Base-by-base conservation (phyloP, 2,888 invertebrate genomes). In the Coronaproctus castanopsis region DNA sequence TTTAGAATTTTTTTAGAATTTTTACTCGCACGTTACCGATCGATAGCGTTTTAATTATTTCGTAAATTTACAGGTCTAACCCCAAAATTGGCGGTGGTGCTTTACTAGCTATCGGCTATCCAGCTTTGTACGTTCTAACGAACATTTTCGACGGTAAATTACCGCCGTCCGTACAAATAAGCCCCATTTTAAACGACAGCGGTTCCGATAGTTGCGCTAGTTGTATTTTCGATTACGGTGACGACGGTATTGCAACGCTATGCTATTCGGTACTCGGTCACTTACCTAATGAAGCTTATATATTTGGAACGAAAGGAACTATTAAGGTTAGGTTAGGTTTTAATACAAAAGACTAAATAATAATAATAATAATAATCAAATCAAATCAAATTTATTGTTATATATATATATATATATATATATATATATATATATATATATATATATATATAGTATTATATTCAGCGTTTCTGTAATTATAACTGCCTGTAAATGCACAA, bases 51-150 rank as follows among this genome's bases (percentile, higher is more conserved):
- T n/a, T n/a, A n/a, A n/a, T n/a, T n/a, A n/a, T n/a, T n/a, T n/a
- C n/a, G n/a, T n/a, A n/a, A n/a, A n/a, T n/a, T n/a, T 36, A 8
- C 14, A 36, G 36, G 36, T 5, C 36, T 14, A 14, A 36, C 14
- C 36, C 36, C 8, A 80, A 58, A 67, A 84, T 54, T n/a, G 89
- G 89, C 19, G 89, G 88, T 19, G 88, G 85, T 20, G 81, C 80
- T 0, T 78, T 82, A 21, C 71, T 85, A 59, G 87, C 87, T 68
- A 73, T 89, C 53, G 90, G 90, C 0, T 75, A 89, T 18, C 90
- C 90, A 68, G 71, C 76, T 0, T 73, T 87, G 18, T 87, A 90
- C 67, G 77, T 86, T 36, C 78, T 82, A 0, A 81, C 81, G 66
- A 80, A 79, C 68, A 75, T 83, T 2, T 87, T 82, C 70, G 70